A percentile compares a stretch with the other conserved stretches of the same genome.
Conservation (phyloP, 2,888 invertebrate species). For the Helobdella robusta region DNA sequence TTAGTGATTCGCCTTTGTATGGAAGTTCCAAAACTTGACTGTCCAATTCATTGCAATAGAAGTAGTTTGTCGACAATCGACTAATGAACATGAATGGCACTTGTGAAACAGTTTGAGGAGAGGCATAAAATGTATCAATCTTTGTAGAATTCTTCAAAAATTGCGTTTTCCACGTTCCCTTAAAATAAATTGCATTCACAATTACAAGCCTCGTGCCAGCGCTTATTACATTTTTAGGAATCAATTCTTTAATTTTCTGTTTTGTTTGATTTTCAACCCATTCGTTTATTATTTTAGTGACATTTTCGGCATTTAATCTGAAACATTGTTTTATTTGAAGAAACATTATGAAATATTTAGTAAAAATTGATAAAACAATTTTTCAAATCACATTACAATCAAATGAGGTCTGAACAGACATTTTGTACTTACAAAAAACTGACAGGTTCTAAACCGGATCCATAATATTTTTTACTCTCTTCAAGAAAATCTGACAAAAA, state of each 20-base stretch:
- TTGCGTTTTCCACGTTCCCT: conserved; percentile 44
- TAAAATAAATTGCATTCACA: conserved; percentile 48
- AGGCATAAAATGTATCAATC: conserved; percentile 9
- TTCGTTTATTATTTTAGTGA: conserved; percentile 57
- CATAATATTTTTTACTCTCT: too few species aligned
- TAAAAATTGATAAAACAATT: too few species aligned
- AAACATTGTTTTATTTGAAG: too few species aligned
- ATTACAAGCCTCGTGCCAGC: conserved; percentile 41
- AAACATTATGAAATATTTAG: too few species aligned
- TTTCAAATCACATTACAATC: too few species aligned
- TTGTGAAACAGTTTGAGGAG: not conserved
- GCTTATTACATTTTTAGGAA: conserved; percentile 53
- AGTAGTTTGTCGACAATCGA: not conserved
- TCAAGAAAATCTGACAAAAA: too few species aligned
- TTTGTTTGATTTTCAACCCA: conserved; percentile 73
- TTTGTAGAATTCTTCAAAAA: conserved; percentile 59
- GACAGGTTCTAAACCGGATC: too few species aligned
- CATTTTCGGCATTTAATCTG: not conserved
- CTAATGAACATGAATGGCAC: conserved; percentile 14
- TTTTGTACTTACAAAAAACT: too few species aligned
- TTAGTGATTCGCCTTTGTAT: conserved; percentile 1
- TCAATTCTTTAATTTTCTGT: conserved; percentile 66
- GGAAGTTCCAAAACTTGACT: conserved; percentile 23
- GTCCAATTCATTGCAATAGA: not conserved
- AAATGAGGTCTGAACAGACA: too few species aligned